A percentile compares a stretch with the other conserved stretches of the same genome.
Evolutionary conservation across 2,888 invertebrate genomes (phyloP).

Genomic region (Agapostemon virescens): DNA sequence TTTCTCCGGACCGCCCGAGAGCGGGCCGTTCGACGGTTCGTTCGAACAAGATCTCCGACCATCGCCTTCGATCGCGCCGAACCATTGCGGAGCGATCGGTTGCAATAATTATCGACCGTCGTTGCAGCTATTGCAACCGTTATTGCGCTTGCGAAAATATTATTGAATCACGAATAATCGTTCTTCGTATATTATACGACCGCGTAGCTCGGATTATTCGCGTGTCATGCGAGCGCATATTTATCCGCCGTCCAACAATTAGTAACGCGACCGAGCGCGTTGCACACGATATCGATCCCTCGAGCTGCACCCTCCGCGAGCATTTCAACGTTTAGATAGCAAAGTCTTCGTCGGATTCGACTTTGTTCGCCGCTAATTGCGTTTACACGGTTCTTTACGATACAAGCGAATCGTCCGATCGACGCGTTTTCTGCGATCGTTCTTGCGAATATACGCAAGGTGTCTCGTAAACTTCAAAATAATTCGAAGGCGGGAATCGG

Average conservation of each 20-base stretch:
- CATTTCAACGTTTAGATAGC: neutral
- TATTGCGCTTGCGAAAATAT: no score
- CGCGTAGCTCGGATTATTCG: neutral
- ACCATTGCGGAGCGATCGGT: fast-evolving
- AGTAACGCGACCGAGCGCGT: neutral
- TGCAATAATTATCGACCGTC: neutral
- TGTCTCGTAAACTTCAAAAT: no score
- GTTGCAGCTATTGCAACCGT: no score
- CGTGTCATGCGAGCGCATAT: neutral
- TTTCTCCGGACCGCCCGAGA: neutral
- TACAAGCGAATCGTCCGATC: neutral
- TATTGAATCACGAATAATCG: neutral
- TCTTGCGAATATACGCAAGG: neutral
- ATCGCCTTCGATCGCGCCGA: neutral
- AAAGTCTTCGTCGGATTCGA: conserved; percentile 20
- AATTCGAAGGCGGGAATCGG: no score
- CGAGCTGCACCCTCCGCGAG: neutral
- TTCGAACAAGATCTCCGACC: neutral
- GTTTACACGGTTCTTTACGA: neutral
- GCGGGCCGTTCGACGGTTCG: neutral
- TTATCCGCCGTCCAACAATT: neutral
- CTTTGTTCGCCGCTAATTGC: neutral
- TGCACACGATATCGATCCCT: neutral
- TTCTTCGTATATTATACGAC: neutral
- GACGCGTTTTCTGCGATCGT: neutral